Percentiles rank a stretch among this genome's conserved stretches.
These are phyloP conservation scores for Exocentrus adspersus DNA, from an alignment of 2,888 invertebrate species.

Conservation along the genomic window DNA sequence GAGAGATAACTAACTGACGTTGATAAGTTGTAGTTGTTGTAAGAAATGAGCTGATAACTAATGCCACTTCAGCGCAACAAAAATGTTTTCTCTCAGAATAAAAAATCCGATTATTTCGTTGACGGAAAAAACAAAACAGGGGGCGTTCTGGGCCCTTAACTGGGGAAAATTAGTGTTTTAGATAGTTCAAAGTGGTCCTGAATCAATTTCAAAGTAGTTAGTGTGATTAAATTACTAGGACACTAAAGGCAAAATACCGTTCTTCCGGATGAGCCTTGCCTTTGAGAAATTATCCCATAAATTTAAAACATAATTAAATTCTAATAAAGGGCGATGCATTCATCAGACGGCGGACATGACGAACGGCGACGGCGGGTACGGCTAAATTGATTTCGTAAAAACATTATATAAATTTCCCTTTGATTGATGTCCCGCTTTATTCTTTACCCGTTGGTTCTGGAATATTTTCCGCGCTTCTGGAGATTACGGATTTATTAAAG, in stretches of 20 bases:
- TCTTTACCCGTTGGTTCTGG: background rate
- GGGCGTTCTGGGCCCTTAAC: too few relatives aligned
- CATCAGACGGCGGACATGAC: slow-evolving; percentile 6
- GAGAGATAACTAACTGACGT: too few relatives aligned
- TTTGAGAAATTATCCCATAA: slow-evolving; percentile 3
- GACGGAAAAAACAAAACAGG: too few relatives aligned
- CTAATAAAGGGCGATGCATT: slow-evolving; percentile 16
- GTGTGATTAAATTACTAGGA: too few relatives aligned
- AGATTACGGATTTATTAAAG: background rate
- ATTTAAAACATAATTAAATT: slow-evolving; percentile 23
- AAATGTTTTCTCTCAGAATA: too few relatives aligned
- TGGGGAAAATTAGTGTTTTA: too few relatives aligned
- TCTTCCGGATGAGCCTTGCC: background rate
- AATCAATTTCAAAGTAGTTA: too few relatives aligned
- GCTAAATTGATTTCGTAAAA: slow-evolving; percentile 25
- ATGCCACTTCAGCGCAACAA: too few relatives aligned
- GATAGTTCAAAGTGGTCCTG: too few relatives aligned
- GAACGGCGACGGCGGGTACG: background rate
- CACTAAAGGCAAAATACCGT: background rate
- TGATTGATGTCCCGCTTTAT: slow-evolving; percentile 20
- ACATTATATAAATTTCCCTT: slow-evolving; percentile 18
- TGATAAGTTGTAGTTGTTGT: too few relatives aligned
- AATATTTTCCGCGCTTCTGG: background rate
- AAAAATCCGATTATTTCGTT: too few relatives aligned
- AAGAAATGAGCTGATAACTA: too few relatives aligned